phyloP scores from a whole-genome alignment of 2,797 vertebrate genomes.

The Pseudochirops corinnae region DNA sequence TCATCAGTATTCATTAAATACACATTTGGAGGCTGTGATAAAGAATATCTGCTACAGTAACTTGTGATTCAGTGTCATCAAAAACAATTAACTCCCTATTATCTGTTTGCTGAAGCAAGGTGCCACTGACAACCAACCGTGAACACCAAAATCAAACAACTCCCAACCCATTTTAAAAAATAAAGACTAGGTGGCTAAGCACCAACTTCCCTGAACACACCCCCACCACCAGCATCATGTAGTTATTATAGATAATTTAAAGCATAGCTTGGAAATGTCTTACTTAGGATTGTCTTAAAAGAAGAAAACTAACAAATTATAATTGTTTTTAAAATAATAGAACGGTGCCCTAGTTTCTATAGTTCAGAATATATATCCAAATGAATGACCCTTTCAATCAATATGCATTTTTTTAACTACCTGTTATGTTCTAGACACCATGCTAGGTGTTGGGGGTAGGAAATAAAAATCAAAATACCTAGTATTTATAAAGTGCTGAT shows the following conservation, averaged over 20 bases:
- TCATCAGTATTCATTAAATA: constrained; percentile 67
- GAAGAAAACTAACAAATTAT: constrained; percentile 18
- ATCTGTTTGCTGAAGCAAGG: background rate
- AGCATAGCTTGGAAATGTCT: background rate
- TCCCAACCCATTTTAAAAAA: background rate
- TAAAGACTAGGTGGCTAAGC: background rate
- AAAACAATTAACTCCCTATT: constrained; percentile 49
- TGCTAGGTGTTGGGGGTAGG: background rate
- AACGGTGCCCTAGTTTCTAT: background rate
- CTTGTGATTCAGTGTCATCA: constrained; percentile 62
- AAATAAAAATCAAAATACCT: background rate
- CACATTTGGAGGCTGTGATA: constrained; percentile 52
- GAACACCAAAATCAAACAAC: background rate
- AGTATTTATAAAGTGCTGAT: background rate
- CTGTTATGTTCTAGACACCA: background rate
- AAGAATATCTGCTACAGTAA: constrained; percentile 58
- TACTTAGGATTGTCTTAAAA: background rate
- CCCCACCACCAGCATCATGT: background rate
- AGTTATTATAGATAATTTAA: background rate
- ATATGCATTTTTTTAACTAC: background rate
- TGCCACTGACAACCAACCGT: constrained; percentile 20
- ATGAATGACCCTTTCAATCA: constrained; percentile 8
- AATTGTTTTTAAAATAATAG: constrained; percentile 23
- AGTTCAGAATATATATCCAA: background rate
- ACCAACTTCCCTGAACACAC: background rate